phyloP scores from a whole-genome alignment of 2,888 invertebrate species.

The Orgyia antiqua region DNA sequence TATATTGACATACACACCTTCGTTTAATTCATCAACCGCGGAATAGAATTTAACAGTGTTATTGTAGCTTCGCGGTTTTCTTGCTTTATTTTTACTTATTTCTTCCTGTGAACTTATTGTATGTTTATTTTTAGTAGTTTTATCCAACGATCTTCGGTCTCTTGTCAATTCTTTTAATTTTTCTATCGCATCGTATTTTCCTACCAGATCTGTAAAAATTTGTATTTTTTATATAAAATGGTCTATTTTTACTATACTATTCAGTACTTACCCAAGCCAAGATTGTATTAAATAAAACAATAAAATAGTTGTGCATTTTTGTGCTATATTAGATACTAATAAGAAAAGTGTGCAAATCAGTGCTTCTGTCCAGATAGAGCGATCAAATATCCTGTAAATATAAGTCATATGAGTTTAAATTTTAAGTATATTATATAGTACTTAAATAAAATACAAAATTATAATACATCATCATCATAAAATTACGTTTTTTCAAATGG shows the following conservation, averaged over 20 bases:
- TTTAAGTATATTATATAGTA: too few species aligned
- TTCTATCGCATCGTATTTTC: conserved; percentile 18
- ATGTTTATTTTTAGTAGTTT: conserved; percentile 4
- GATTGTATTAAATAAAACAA: conserved; percentile 6
- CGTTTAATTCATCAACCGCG: conserved; percentile 53
- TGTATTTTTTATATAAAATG: conserved; percentile 3
- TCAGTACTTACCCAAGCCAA: conserved; percentile 9
- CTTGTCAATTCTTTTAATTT: conserved; percentile 3
- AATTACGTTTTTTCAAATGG: too few species aligned
- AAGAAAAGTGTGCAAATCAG: conserved; percentile 27
- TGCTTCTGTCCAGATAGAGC: conserved; percentile 39
- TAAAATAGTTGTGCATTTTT: conserved; percentile 14
- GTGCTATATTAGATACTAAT: conserved; percentile 26
- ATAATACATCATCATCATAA: too few species aligned
- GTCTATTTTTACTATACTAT: not conserved
- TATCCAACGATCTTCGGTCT: conserved; percentile 40
- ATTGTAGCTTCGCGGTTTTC: conserved; percentile 3
- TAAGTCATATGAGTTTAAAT: not conserved
- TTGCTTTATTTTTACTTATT: not conserved
- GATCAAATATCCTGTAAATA: conserved; percentile 61
- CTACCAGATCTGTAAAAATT: conserved; percentile 23
- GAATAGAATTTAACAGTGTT: conserved; percentile 46
- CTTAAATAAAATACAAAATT: too few species aligned
- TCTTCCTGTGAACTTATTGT: conserved; percentile 3
- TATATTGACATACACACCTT: conserved; percentile 35